Evolutionary conservation across 1,140 invertebrate species (phyloP).

Genomic region (Apis laboriosa): DNA sequence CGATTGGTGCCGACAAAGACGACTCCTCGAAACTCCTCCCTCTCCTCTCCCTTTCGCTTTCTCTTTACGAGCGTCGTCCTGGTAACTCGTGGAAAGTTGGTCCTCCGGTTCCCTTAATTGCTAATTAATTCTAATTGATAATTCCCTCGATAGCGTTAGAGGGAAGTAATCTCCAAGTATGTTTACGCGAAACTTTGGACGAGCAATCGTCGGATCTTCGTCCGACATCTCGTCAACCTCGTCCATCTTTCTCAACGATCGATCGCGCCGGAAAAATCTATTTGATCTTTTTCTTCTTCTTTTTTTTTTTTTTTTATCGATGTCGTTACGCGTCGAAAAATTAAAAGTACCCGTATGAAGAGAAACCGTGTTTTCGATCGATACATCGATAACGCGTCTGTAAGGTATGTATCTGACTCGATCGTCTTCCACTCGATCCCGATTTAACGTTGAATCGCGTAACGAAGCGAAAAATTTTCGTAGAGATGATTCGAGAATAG

Average conservation of each 20-base stretch:
- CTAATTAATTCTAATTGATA: conserved; percentile 72
- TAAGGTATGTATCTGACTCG: not conserved
- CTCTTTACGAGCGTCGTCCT: conserved; percentile 27
- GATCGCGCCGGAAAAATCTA: not conserved
- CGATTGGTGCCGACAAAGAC: conserved; percentile 34
- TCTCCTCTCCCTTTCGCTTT: not conserved
- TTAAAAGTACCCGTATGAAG: too few relatives aligned
- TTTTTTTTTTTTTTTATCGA: not conserved
- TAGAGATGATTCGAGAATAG: not conserved
- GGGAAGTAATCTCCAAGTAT: conserved; percentile 62
- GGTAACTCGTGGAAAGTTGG: conserved; percentile 65
- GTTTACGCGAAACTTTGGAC: conserved; percentile 65
- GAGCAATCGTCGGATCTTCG: conserved; percentile 52
- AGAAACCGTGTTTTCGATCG: not conserved
- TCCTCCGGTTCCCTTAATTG: conserved; percentile 63
- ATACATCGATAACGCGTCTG: not conserved
- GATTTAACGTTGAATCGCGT: conserved; percentile 36
- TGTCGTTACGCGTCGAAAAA: too few relatives aligned
- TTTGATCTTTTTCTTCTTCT: too few relatives aligned
- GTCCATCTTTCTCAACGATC: not conserved
- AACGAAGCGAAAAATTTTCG: conserved; percentile 19
- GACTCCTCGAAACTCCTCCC: conserved; percentile 25
- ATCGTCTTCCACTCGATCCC: conserved; percentile 22
- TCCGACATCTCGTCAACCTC: conserved; percentile 35
- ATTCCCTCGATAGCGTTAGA: conserved; percentile 59